Evolutionary conservation across 2,797 vertebrate species (phyloP).

Genomic region (Nothura maculosa): DNA sequence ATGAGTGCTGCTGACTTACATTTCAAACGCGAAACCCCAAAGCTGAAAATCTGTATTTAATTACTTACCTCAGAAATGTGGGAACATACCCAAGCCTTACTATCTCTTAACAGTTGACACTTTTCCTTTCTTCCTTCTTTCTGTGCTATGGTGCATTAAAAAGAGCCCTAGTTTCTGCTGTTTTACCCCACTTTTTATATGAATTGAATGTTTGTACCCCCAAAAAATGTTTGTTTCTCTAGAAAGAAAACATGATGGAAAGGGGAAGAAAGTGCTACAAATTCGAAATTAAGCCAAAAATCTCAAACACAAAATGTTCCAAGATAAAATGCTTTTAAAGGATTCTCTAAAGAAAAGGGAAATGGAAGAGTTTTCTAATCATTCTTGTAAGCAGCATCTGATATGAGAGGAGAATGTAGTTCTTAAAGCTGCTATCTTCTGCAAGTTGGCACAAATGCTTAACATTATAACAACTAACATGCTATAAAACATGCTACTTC

Average conservation of each 20-base stretch:
- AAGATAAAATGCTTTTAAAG: neutral
- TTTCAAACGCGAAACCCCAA: neutral
- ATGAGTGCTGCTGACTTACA: slow-evolving; percentile 41
- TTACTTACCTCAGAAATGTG: neutral
- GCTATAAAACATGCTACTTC: slow-evolving; percentile 4
- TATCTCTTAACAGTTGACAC: neutral
- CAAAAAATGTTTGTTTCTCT: neutral
- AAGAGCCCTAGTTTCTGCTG: neutral
- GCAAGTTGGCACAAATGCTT: neutral
- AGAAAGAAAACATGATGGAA: neutral
- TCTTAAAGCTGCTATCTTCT: neutral
- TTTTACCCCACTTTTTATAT: neutral
- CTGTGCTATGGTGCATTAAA: neutral
- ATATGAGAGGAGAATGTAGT: accelerated
- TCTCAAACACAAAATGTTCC: neutral
- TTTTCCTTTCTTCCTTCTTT: neutral
- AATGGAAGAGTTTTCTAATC: neutral
- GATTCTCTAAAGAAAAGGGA: neutral
- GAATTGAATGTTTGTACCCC: neutral
- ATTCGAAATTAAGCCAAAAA: neutral
- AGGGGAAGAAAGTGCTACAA: neutral
- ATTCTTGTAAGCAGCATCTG: neutral
- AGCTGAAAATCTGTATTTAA: slow-evolving; percentile 49
- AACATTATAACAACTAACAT: neutral
- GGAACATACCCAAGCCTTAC: neutral